Evolutionary conservation across 2,113 vertebrate genomes (phyloP), one percentile per base, ranked within the genome.

Genomic region (Montifringilla adamsi): DNA sequence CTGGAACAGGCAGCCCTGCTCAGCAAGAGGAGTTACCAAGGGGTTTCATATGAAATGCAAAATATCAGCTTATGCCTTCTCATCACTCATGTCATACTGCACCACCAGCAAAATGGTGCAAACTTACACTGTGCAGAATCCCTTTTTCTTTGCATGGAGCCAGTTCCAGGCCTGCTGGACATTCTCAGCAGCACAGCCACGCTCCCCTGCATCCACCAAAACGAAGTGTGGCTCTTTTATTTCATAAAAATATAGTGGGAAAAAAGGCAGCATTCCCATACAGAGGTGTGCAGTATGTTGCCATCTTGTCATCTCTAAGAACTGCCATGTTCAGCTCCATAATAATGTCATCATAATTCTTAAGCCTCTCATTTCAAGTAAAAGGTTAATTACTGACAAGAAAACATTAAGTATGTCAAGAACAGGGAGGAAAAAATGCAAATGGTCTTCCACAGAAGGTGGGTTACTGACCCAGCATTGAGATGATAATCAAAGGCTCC

Each of bases 311-410:
- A 67, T 70, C 79, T 77, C 46, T 24, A 35, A 80, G 79, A 80
- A 50, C 68, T 20, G 0, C 47, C 67, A 24, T 70, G 55, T 92
- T 93, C 90, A 89, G 50, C 39, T 84, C 56, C 33, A 7, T 70
- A 93, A 33, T 90, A 97, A 90, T 84, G 72, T 73, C 83, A 83
- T 85, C 90, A 67, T 96, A 53, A 93, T 81, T 96, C 83, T 92
- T 94, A 84, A 93, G 68, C 63, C 56, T 90, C 55, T 92, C 88
- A 62, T 90, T 95, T 80, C 64, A 88, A 94, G n/a, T 70, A 95
- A 97, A 95, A 96, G 87, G 92, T 92, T 96, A 93, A 87, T 96
- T 95, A 90, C 85, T 84, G 80, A 90, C 93, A 93, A 90, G 73
- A 82, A 95, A 92, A 46, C 89, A 76, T 96, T 85, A 94, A 93